Evolutionary conservation across 2,888 invertebrate species (phyloP).

Genomic region (Trissolcus brochymenae): DNA sequence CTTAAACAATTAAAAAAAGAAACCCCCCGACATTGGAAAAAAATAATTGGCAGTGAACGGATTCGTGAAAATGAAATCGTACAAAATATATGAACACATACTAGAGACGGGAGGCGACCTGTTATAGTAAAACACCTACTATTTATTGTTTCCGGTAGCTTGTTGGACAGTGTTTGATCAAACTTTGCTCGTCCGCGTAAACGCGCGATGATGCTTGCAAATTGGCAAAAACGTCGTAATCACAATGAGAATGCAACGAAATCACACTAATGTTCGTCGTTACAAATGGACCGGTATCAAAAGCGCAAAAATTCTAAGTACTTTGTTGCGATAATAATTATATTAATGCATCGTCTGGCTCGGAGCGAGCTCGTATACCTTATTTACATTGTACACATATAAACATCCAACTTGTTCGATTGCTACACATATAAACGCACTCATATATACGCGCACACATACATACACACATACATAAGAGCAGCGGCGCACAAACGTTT

Average conservation of each 20-base stretch:
- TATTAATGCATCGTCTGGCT: slow-evolving; percentile 53
- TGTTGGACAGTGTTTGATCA: no score
- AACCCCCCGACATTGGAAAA: not conserved
- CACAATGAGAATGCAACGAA: slow-evolving; percentile 8
- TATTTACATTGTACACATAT: slow-evolving; percentile 72
- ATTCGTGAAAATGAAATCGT: slow-evolving; percentile 1
- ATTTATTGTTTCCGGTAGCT: slow-evolving; percentile 3
- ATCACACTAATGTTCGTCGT: slow-evolving; percentile 12
- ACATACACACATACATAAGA: slow-evolving; percentile 10
- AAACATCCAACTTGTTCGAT: slow-evolving; percentile 63
- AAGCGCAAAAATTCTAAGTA: slow-evolving; percentile 39
- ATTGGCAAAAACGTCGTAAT: not conserved
- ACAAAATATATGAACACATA: not conserved
- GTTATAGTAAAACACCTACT: slow-evolving; percentile 5
- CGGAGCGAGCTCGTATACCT: slow-evolving; percentile 66
- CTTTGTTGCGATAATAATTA: slow-evolving; percentile 48
- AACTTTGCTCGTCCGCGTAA: slow-evolving; percentile 25
- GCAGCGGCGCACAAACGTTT: slow-evolving; percentile 7
- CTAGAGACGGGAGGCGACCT: no score
- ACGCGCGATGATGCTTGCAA: not conserved
- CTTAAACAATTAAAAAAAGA: slow-evolving; percentile 12
- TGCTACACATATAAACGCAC: slow-evolving; percentile 21
- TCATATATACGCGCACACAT: slow-evolving; percentile 22
- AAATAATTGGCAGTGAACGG: slow-evolving; percentile 22
- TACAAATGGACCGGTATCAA: slow-evolving; percentile 30